phyloP scores from a whole-genome alignment of 2,888 invertebrate species.

The Noctua janthe region DNA sequence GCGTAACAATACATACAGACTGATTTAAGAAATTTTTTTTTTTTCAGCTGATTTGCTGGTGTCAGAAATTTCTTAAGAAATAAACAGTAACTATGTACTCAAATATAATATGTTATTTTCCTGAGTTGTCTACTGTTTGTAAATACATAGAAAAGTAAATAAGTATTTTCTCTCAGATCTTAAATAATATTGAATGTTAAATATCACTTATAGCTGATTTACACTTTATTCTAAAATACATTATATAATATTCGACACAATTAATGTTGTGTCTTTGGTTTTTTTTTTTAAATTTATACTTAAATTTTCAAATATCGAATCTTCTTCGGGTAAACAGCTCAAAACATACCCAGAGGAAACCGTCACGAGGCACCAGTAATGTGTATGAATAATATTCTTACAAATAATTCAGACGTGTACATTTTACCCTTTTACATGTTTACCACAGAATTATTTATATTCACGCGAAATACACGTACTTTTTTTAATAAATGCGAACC shows the following conservation, averaged over 20 bases:
- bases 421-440: constrained; percentile 38
- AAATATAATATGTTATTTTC: too few relatives aligned
- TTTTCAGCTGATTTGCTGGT: too few relatives aligned
- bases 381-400: constrained; percentile 6
- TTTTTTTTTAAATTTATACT: background rate
- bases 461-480: constrained; percentile 43
- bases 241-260: background rate
- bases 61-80: too few relatives aligned
- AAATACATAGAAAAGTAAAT: too few relatives aligned
- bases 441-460: constrained; percentile 52
- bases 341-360: background rate
- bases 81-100: too few relatives aligned
- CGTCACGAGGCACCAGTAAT: background rate
- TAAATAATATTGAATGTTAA: background rate
- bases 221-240: background rate
- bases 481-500: constrained; percentile 70
- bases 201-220: background rate
- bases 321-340: background rate
- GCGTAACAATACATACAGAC: background rate
- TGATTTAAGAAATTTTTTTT: background rate
- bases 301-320: background rate
- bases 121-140: too few relatives aligned
- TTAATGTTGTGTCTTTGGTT: too few relatives aligned
- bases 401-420: constrained; percentile 12
- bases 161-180: background rate